Conservation (phyloP, 1,140 invertebrate species). For the Drosophila orena region DNA sequence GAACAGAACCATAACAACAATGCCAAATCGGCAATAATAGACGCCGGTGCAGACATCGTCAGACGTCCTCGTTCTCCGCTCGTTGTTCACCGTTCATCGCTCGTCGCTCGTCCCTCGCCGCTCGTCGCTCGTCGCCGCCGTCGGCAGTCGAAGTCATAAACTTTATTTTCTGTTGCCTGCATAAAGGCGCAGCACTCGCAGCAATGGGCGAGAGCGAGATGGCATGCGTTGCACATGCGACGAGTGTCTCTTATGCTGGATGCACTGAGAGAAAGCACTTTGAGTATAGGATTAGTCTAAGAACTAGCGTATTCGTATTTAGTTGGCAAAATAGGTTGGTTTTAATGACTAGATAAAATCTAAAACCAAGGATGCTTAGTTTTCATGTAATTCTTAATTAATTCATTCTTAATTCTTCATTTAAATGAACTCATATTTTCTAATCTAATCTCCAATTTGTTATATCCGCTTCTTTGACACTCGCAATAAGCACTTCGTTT, state of each 20-base stretch:
- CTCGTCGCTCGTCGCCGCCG: conserved; percentile 42
- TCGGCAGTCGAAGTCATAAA: conserved; percentile 80
- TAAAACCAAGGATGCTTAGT: no score
- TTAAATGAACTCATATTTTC: no score
- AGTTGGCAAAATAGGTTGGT: no score
- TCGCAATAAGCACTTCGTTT: no score
- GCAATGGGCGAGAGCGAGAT: conserved; percentile 21
- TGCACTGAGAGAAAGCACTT: background rate
- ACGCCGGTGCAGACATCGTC: conserved; percentile 66
- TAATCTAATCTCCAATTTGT: no score
- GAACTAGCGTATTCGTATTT: no score
- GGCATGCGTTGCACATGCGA: conserved; percentile 25
- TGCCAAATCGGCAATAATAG: conserved; percentile 73
- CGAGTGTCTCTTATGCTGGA: conserved; percentile 30
- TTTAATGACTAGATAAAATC: no score
- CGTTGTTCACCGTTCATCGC: background rate
- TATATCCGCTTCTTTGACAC: no score
- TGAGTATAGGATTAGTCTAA: background rate
- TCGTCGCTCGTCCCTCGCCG: conserved; percentile 25
- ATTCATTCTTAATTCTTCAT: no score
- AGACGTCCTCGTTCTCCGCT: conserved; percentile 21
- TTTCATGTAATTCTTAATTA: no score
- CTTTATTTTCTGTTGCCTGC: conserved; percentile 82
- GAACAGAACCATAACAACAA: conserved; percentile 46
- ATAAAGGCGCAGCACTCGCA: conserved; percentile 63